Percentiles rank a stretch among this genome's conserved stretches.
These are phyloP conservation scores for Callorhinus ursinus DNA, from an alignment of 2,113 vertebrate species.

Conservation along the genomic window DNA sequence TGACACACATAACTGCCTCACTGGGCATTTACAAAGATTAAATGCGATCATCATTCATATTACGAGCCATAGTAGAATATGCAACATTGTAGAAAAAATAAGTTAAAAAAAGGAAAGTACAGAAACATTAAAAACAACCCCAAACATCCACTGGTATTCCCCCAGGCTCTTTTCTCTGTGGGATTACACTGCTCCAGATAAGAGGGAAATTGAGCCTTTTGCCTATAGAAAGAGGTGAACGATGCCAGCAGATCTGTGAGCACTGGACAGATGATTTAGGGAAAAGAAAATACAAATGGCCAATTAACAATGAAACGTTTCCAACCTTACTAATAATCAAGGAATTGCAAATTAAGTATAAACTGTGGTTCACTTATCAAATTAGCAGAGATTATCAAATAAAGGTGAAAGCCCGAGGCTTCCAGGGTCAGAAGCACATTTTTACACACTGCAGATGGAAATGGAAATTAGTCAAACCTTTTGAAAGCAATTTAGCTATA, in stretches of 20 bases:
- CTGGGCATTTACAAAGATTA: neutral
- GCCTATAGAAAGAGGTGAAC: neutral
- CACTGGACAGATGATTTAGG: neutral
- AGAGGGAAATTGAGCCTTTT: neutral
- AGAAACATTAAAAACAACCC: neutral
- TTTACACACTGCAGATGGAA: neutral
- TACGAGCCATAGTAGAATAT: neutral
- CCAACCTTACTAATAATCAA: conserved; percentile 19
- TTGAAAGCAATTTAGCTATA: neutral
- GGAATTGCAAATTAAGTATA: neutral
- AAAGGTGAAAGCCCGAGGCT: neutral
- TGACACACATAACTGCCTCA: neutral
- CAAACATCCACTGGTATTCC: neutral
- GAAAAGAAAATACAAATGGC: neutral
- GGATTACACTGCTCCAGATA: neutral
- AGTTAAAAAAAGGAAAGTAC: neutral
- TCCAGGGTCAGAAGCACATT: neutral
- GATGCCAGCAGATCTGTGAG: neutral
- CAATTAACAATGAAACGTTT: neutral
- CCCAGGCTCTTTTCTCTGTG: neutral
- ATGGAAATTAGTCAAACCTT: neutral
- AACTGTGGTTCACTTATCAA: conserved; percentile 1
- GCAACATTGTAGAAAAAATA: neutral
- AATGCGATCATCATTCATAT: neutral
- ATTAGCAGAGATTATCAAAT: conserved; percentile 11